phyloP scores from a whole-genome alignment of 2,113 vertebrate species.

The Corythornis madagascariensis region DNA sequence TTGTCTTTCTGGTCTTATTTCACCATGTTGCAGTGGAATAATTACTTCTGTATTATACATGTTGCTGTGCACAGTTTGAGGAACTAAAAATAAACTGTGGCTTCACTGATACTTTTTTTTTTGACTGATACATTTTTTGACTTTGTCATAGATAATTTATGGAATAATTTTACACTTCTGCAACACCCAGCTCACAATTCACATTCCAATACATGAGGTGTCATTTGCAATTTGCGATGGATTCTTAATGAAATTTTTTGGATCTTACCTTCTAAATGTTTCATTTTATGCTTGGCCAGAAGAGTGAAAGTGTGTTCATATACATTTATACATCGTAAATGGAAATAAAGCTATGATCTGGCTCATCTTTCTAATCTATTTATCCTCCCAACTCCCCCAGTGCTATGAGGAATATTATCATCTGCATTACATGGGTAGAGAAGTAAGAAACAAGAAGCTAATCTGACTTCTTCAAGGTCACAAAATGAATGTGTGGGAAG shows the following conservation, averaged over 20 bases:
- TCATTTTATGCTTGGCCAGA: slow-evolving; percentile 71
- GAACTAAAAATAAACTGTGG: slow-evolving; percentile 67
- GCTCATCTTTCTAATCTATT: slow-evolving; percentile 65
- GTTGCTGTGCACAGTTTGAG: slow-evolving; percentile 17
- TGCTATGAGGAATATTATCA: not conserved
- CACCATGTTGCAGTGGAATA: not conserved
- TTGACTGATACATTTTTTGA: slow-evolving; percentile 64
- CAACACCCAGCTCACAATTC: slow-evolving; percentile 61
- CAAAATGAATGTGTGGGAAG: not conserved
- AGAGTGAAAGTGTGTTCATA: slow-evolving; percentile 56
- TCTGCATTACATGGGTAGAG: not conserved
- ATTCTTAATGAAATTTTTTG: slow-evolving; percentile 71
- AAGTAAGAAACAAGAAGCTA: slow-evolving; percentile 19
- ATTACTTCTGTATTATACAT: slow-evolving; percentile 22
- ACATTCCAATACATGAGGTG: slow-evolving; percentile 65
- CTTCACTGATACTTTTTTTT: slow-evolving; percentile 30
- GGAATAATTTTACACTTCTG: slow-evolving; percentile 71
- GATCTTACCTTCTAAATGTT: slow-evolving; percentile 68
- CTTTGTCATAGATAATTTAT: slow-evolving; percentile 72
- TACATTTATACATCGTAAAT: slow-evolving; percentile 64
- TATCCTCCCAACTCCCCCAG: slow-evolving; percentile 56
- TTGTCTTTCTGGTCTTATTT: not conserved
- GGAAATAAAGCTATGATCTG: slow-evolving; percentile 66
- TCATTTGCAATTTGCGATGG: slow-evolving; percentile 64
- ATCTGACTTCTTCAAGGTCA: slow-evolving; percentile 33